phyloP scores from a whole-genome alignment of 1,140 invertebrate species.

The Brachionus angularis region DNA sequence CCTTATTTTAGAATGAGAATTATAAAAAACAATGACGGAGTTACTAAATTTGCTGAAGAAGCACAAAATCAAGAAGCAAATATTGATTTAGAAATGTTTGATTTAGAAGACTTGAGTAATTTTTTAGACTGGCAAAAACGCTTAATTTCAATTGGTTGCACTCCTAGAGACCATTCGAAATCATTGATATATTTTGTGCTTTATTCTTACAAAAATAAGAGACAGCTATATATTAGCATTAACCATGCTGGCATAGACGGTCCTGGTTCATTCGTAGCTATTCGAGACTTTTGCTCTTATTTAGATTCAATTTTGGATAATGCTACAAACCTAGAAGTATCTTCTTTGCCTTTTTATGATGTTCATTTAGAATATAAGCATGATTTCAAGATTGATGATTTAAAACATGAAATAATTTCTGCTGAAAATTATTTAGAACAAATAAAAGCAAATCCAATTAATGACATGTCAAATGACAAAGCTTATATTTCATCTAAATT shows the following conservation, averaged over 20 bases:
- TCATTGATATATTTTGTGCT: conserved; percentile 5
- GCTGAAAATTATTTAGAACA: neutral
- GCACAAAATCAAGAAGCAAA: neutral
- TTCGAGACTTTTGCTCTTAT: conserved; percentile 11
- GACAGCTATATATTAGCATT: neutral
- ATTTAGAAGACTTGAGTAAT: neutral
- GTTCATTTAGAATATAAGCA: conserved; percentile 1
- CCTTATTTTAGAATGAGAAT: conserved; percentile 42
- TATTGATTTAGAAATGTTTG: neutral
- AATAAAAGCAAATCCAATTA: neutral
- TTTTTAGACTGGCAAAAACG: conserved; percentile 3
- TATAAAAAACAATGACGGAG: neutral
- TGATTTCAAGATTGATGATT: neutral
- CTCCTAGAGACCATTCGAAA: neutral
- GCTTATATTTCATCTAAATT: conserved; percentile 25
- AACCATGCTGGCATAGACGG: conserved; percentile 41
- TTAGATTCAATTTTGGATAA: neutral
- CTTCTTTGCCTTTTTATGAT: neutral
- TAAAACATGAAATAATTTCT: neutral
- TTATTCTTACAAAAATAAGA: conserved; percentile 13
- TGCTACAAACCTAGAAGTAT: neutral
- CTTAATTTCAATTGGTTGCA: conserved; percentile 1
- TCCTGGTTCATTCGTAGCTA: neutral
- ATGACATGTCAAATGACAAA: neutral
- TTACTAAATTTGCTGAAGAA: conserved; percentile 8